Conservation (phyloP, 2,888 invertebrate genomes). For the Ophioninae sp. region DNA sequence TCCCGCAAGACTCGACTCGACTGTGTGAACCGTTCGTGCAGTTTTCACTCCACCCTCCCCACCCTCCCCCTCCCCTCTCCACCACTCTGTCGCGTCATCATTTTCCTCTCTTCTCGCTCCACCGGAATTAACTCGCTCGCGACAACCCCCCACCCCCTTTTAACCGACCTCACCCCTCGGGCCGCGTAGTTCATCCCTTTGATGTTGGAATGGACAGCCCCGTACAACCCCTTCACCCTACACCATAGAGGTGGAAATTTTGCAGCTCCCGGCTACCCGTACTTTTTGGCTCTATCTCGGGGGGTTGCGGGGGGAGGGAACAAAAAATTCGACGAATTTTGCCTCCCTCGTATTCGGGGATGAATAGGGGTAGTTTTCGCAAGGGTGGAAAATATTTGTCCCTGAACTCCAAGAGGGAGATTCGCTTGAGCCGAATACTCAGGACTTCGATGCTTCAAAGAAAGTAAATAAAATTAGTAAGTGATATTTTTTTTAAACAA, state of each 20-base stretch:
- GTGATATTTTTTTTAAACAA: too few species aligned
- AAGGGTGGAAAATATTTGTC: too few species aligned
- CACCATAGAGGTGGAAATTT: neutral
- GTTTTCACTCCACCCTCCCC: neutral
- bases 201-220: conserved; percentile 45
- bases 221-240: conserved; percentile 20
- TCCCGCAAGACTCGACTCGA: conserved; percentile 29
- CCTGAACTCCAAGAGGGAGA: too few species aligned
- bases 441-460: too few species aligned
- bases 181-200: conserved; percentile 32
- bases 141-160: conserved; percentile 16
- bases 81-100: neutral
- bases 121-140: conserved; percentile 50
- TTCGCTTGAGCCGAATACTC: too few species aligned
- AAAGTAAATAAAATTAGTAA: too few species aligned
- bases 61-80: conserved; percentile 4
- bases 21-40: neutral
- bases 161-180: neutral
- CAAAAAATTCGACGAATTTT: too few species aligned
- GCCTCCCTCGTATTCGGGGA: too few species aligned
- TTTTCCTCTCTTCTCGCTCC: conserved; percentile 31
- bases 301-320: too few species aligned
- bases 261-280: neutral
- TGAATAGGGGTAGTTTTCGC: too few species aligned
- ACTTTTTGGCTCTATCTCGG: neutral